Base-by-base conservation (phyloP, 2,113 vertebrate species). In the Aleadryas rufinucha region DNA sequence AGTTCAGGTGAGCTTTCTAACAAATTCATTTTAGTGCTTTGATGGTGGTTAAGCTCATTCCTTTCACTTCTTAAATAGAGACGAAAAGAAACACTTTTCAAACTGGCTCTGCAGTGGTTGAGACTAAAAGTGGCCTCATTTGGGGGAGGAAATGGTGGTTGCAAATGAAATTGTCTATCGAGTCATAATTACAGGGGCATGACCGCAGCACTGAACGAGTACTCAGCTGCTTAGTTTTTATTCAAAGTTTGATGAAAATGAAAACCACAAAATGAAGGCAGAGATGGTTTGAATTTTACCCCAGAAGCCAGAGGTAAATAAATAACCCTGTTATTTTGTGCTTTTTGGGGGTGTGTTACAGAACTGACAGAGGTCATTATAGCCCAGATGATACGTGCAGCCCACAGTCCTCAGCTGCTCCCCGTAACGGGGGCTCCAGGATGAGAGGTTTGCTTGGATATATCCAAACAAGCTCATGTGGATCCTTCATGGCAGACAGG, bases 111-210 rank as follows among this genome's bases (percentile, higher is more conserved):
- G 66, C 18, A 8, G 57, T 13, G 57, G 44, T 57, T 22, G 75
- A 47, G 71, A 6, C 3, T 7, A 22, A 39, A 75, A 89, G 65
- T 5, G 45, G 72, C 68, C n/a, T 41, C 26, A 0, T 89, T 69
- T 77, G 0, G 6, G 59, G 22, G 47, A 94, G 95, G 93, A 96
- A 96, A 86, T 5, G 11, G 89, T 87, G 96, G 93, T 90, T 95
- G 52, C 35, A 31, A 41, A 50, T 61, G 87, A 92, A 91, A 80
- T 81, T 3, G 5, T 45, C 47, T 31, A 1, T 70, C 2, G 10
- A 89, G 84, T 77, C 80, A 23, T 74, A 91, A 63, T 84, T 61
- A 17, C 16, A 31, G 80, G 56, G 82, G 28, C 59, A 59, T 44
- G 42, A n/a, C 89, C 64, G 7, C 89, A 76, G 89, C 57, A 2